Base-by-base conservation (phyloP, 1,140 invertebrate species). In the Cotesia vestalis region DNA sequence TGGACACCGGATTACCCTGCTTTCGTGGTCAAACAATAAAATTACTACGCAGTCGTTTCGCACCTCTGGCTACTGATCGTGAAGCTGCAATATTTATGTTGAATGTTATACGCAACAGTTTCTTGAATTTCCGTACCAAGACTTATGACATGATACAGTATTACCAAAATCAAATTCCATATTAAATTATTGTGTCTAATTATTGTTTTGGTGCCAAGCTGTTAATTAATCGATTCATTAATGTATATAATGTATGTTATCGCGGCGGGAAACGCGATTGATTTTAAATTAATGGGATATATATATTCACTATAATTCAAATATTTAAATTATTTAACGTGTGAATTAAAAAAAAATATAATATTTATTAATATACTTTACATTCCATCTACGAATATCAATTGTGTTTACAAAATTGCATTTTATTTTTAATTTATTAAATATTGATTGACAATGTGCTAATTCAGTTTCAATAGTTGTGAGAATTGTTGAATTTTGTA, bases 101-200 rank as follows among this genome's bases (percentile, higher is more conserved):
- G 11, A 93, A 92, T 69, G 91, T 99, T 14, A 98, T 99, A 80
- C 89, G 95, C 14, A 97, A 94, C 80, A 99, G 97, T 75, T 98
- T 93, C 90, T 90, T 97, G 55, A 99, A 98, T 86, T 96, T 98
- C 89, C 91, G 98, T 76, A 98, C 96, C 1, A 92, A 95, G 79
- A 98, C 98, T 36, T 99, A 99, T 81, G 98, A 99, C 84, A 95
- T 98, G 91, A 95, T 99, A 77, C 98, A 99, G 88, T 99, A 97
- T 90, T 96, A 98, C 87, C 98, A 99, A 85, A 99, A 99, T 88
- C 95, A 99, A 88, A 99, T 99, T 86, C 97, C 97, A 20, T 99
- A 98, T 87, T 98, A 94, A 85, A 40, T 63, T 35, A 63, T 12
- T 38, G 35, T 27, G 9, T 67, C 20, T 6, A 52, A 20, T 62